Base-by-base conservation (phyloP, 2,113 vertebrate genomes). In the Anhinga rufa region DNA sequence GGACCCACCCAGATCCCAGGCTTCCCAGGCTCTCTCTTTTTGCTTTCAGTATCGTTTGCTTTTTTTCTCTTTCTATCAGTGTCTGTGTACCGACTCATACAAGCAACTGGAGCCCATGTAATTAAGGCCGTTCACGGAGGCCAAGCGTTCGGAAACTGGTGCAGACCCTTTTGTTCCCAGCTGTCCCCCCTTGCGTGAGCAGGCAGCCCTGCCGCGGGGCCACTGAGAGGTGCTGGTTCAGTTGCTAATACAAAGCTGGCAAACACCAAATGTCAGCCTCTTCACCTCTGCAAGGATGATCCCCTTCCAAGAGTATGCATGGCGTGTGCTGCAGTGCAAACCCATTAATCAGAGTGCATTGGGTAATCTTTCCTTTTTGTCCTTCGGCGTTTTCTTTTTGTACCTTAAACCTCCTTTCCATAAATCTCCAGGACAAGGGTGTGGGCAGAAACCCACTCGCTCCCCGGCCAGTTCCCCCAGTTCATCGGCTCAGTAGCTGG, bases 51-150 rank as follows among this genome's bases (percentile, higher is more conserved):
- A 78, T 22, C 0, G 0, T 38, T 80, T 51, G 12, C 14, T 78
- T 70, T 62, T 62, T 84, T 22, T 25, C 36, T 69, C 44, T 42
- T 81, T 52, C 13, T 26, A 22, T 17, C 24, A 60, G 26, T 19
- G 20, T 34, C 36, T 48, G 44, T 6, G 4, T 32, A 21, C 8
- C 0, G 1, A 64, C 52, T 20, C 49, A 5, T 4, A 8, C 0
- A 4, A 87, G 11, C 17, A 91, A 28, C 18, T 2, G 0, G 1
- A 38, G 21, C 19, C 65, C 3, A 1, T 18, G 10, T 14, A 14
- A 38, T 18, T 29, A 8, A 38, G 72, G 80, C 51, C 0, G 0
- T 61, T 89, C 36, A 4, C 22, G 7, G 84, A 25, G 60, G 36
- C 40, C 34, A 34, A 18, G 62, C 2, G 3, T 14, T 14, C 0